Conservation (phyloP, 2,888 invertebrate genomes). For the Globia sparganii region DNA sequence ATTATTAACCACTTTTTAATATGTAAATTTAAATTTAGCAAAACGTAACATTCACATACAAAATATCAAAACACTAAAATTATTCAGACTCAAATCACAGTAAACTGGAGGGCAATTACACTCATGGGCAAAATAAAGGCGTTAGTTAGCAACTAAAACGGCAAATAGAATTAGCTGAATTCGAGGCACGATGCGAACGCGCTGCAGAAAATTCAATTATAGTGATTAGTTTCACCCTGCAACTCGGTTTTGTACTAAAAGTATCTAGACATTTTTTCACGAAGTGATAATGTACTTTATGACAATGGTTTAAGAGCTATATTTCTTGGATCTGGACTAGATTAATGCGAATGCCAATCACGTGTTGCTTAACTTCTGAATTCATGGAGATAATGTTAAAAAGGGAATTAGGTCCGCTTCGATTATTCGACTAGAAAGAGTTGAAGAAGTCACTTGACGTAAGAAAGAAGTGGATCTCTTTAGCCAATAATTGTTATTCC, state of each 20-base stretch:
- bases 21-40: constrained; percentile 54
- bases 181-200: constrained; percentile 81
- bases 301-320: constrained; percentile 45
- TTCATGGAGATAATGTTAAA: constrained; percentile 72
- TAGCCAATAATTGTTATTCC: no score
- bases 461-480: constrained; percentile 5
- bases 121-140: constrained; percentile 79
- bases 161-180: constrained; percentile 84
- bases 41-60: constrained; percentile 18
- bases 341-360: constrained; percentile 76
- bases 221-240: constrained; percentile 86
- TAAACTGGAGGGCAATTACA: constrained; percentile 71
- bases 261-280: constrained; percentile 68
- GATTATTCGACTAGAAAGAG: constrained; percentile 55
- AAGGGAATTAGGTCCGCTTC: constrained; percentile 70
- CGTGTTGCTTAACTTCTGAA: constrained; percentile 77
- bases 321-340: constrained; percentile 41
- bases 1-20: constrained; percentile 38
- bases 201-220: constrained; percentile 86
- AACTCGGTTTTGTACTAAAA: constrained; percentile 79
- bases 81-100: constrained; percentile 68
- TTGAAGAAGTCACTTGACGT: constrained; percentile 28
- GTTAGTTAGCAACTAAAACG: constrained; percentile 80
- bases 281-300: constrained; percentile 68
- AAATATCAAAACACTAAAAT: constrained; percentile 33